A percentile compares a stretch with the other conserved stretches of the same genome.
phyloP scores from a whole-genome alignment of 2,888 invertebrate genomes.

The Aphidoletes aphidimyza region DNA sequence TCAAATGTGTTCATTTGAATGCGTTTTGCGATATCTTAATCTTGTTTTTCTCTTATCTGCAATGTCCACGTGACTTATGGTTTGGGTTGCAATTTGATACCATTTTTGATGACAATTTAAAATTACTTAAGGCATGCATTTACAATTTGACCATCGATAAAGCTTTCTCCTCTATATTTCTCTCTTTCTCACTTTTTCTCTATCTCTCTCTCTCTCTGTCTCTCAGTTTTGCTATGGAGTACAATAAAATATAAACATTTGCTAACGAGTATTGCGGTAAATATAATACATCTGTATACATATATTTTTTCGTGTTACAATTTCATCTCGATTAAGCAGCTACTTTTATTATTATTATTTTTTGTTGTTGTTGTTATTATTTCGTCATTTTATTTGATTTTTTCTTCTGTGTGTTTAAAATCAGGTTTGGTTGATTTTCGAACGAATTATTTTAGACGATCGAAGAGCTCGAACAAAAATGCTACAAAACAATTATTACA shows the following conservation, averaged over 20 bases:
- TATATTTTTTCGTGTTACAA: neutral
- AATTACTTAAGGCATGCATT: slow-evolving; percentile 27
- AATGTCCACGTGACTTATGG: neutral
- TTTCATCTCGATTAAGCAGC: neutral
- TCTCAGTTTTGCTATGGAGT: neutral
- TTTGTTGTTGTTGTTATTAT: no score
- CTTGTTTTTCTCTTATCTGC: neutral
- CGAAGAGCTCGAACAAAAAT: no score
- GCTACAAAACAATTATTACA: no score
- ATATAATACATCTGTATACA: neutral
- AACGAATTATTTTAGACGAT: no score
- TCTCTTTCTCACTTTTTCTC: no score
- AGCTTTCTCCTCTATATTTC: slow-evolving; percentile 24
- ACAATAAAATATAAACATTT: slow-evolving; percentile 36
- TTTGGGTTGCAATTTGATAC: neutral
- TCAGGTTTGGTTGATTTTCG: no score
- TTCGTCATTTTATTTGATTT: no score
- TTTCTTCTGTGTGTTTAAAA: no score
- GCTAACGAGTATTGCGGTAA: slow-evolving; percentile 43
- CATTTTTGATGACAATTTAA: slow-evolving; percentile 28
- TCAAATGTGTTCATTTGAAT: no score
- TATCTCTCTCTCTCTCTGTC: no score
- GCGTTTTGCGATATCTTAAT: no score
- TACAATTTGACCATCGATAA: slow-evolving; percentile 29
- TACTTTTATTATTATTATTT: neutral